phyloP scores from a whole-genome alignment of 2,888 invertebrate genomes.

The Caenorhabditis afra region DNA sequence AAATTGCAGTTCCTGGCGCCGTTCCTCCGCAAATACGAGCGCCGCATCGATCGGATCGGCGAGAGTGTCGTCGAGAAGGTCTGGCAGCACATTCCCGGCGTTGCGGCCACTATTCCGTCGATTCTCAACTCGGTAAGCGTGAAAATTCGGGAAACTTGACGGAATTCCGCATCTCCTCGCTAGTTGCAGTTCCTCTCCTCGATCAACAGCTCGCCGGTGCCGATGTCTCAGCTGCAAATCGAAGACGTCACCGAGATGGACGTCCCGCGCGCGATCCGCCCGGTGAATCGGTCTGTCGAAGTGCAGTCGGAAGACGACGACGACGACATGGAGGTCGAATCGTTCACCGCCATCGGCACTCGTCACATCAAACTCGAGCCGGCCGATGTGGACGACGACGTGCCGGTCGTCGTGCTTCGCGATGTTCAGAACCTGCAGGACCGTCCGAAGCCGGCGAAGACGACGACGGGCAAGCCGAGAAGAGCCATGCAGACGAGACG shows the following conservation, averaged over 20 bases:
- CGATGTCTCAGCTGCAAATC: background rate
- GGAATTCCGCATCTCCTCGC: background rate
- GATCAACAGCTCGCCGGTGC: background rate
- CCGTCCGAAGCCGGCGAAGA: too few relatives aligned
- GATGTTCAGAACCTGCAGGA: too few relatives aligned
- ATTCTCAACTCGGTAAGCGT: constrained; percentile 23
- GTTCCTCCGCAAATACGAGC: constrained; percentile 45
- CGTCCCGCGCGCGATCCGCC: background rate
- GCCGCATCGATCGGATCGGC: constrained; percentile 30
- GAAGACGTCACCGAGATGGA: constrained; percentile 14
- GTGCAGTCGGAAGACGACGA: constrained; percentile 19
- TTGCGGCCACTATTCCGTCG: constrained; percentile 21
- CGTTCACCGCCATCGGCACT: too few relatives aligned
- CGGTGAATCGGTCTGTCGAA: constrained; percentile 16
- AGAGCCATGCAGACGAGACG: too few relatives aligned
- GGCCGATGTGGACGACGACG: too few relatives aligned
- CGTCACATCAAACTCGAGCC: too few relatives aligned
- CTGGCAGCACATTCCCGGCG: constrained; percentile 21
- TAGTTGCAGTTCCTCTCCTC: constrained; percentile 8
- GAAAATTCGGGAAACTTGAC: background rate
- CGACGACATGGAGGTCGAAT: constrained; percentile 3
- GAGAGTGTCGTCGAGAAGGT: constrained; percentile 1
- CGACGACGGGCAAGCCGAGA: too few relatives aligned
- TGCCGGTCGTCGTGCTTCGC: too few relatives aligned
- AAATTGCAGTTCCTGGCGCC: constrained; percentile 47